Base-by-base conservation (phyloP, 1,140 invertebrate species). In the Bombus confusus region DNA sequence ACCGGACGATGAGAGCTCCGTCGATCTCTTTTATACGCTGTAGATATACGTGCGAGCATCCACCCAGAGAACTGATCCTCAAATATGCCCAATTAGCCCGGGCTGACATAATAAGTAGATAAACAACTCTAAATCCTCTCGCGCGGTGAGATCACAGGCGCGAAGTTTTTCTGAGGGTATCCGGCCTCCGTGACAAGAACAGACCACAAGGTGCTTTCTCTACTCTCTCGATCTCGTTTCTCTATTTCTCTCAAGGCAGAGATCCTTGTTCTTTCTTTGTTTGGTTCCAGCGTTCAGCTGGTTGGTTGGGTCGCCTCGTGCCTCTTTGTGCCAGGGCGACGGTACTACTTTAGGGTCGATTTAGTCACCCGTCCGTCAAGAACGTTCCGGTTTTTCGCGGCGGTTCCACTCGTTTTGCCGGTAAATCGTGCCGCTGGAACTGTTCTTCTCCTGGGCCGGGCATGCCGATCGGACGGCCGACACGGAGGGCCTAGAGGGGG, bases 51-150 rank as follows among this genome's bases (percentile, higher is more conserved):
- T 93, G 92, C 91, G 92, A 92, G 92, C 87, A 93, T 91, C 73
- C 87, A 74, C 73, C 75, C 39, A 25, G 41, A 3, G 43, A 39
- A 80, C 88, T 62, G 87, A 91, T 90, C 84, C 83, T 89, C 92
- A 92, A 92, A 92, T 93, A 93, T 92, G 92, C 91, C 92, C 92
- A 93, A 93, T 93, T 93, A 93, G 91, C 91, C 89, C 86, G 79
- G 76, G 66, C 89, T 92, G 92, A 93, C 92, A 92, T 93, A 93
- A 93, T 93, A 93, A 93, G 92, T 92, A 92, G 92, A 93, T 93
- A 93, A 93, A 93, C 92, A 93, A 93, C 92, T 90, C 83, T 74
- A 83, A 89, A 90, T 86, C 66, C 87, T 87, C 89, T 90, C 85
- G 76, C 87, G 91, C 91, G 91, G 90, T 92, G 82, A 93, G 91